These are phyloP conservation scores for Sylvilagus floridanus DNA, from an alignment of 2,797 vertebrate genomes.

Conservation along the genomic window DNA sequence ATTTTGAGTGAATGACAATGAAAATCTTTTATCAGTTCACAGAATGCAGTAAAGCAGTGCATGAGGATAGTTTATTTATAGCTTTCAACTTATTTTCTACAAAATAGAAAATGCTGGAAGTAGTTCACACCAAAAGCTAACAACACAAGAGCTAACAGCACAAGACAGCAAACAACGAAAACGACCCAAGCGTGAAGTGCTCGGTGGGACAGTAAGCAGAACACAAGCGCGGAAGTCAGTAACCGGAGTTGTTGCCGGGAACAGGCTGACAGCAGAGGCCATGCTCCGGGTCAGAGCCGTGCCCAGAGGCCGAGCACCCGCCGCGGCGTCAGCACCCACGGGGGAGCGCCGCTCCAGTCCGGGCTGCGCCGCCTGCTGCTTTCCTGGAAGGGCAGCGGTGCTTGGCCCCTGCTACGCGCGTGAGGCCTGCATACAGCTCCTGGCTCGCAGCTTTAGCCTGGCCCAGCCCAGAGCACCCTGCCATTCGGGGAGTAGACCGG, in stretches of 20 bases:
- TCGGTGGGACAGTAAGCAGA: not conserved
- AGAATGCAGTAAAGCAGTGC: not conserved
- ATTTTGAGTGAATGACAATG: not conserved
- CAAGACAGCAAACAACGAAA: not conserved
- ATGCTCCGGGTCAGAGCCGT: too few relatives aligned
- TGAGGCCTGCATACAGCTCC: too few relatives aligned
- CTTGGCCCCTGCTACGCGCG: too few relatives aligned
- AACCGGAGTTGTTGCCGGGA: not conserved
- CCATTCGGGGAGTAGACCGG: too few relatives aligned
- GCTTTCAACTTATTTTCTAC: not conserved
- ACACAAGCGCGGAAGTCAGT: not conserved
- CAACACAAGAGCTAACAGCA: not conserved
- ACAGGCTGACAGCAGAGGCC: not conserved
- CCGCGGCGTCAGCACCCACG: too few relatives aligned
- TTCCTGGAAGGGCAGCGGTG: too few relatives aligned
- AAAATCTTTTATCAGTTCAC: accelerated
- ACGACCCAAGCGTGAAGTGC: not conserved
- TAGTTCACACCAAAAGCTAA: not conserved
- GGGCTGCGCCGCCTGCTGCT: too few relatives aligned
- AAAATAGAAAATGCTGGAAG: not conserved
- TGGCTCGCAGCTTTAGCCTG: too few relatives aligned
- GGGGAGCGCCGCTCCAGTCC: too few relatives aligned
- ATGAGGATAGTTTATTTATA: not conserved
- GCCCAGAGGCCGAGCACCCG: too few relatives aligned
- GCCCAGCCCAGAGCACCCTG: too few relatives aligned